Evolutionary conservation across 2,113 vertebrate species (phyloP).

Genomic region (Camelus bactrianus): DNA sequence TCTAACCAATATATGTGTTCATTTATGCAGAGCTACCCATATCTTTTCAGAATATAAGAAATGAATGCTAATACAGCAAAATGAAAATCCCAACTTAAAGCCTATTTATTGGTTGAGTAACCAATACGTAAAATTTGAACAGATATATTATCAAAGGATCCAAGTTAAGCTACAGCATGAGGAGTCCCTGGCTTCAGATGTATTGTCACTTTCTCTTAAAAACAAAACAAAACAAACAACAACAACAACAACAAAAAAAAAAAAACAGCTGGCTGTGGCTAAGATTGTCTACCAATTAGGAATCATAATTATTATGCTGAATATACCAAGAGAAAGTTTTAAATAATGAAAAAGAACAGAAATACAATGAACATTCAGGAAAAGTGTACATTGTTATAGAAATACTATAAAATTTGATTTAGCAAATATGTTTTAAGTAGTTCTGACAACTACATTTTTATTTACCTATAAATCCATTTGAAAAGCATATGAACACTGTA

Average conservation of each 20-base stretch:
- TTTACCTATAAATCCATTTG: constrained; percentile 42
- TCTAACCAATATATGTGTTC: constrained; percentile 7
- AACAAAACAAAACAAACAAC: background rate
- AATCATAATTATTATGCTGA: constrained; percentile 36
- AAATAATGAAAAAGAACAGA: constrained; percentile 63
- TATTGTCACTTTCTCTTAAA: constrained; percentile 23
- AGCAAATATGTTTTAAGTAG: constrained; percentile 43
- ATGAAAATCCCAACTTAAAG: constrained; percentile 41
- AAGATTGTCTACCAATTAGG: constrained; percentile 44
- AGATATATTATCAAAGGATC: constrained; percentile 31
- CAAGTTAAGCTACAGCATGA: constrained; percentile 14
- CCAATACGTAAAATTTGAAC: constrained; percentile 39
- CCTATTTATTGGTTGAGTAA: background rate
- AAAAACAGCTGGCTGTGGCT: background rate
- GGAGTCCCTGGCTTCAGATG: background rate
- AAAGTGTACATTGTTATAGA: constrained; percentile 52
- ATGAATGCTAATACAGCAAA: constrained; percentile 46
- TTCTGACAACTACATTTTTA: constrained; percentile 59
- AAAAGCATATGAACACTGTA: constrained; percentile 44
- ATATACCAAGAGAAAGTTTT: constrained; percentile 38
- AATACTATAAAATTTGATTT: constrained; percentile 62
- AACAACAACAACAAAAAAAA: background rate
- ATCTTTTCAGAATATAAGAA: constrained; percentile 45
- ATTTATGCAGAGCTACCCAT: background rate
- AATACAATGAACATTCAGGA: constrained; percentile 51